phyloP scores from a whole-genome alignment of 2,113 vertebrate species.

The Toxotes jaculatrix region DNA sequence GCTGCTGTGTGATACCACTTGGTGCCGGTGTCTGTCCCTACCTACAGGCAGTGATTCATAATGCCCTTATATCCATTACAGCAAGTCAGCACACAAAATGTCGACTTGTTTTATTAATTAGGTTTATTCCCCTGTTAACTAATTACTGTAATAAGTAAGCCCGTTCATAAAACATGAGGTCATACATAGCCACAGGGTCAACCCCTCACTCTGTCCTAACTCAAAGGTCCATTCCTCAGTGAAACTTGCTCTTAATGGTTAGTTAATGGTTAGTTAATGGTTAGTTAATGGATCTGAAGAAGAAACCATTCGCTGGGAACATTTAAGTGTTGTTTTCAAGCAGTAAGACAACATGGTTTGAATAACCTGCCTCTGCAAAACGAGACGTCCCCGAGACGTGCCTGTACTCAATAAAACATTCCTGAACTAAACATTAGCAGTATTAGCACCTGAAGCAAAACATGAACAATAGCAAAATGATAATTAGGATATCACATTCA shows the following conservation, averaged over 20 bases:
- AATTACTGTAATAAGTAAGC: background rate
- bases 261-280: too few relatives aligned
- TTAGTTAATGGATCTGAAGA: background rate
- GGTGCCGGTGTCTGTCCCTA: background rate
- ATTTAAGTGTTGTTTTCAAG: background rate
- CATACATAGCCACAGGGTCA: background rate
- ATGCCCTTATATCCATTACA: background rate
- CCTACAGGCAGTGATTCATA: background rate
- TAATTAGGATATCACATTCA: background rate
- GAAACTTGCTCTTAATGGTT: background rate
- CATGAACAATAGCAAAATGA: background rate
- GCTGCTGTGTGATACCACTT: background rate
- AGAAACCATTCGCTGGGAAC: background rate
- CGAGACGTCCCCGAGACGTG: background rate
- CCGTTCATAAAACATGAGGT: background rate
- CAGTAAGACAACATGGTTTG: background rate
- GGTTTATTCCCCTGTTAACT: background rate
- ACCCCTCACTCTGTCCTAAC: too few relatives aligned
- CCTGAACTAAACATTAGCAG: background rate
- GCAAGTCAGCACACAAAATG: background rate
- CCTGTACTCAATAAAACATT: too few relatives aligned
- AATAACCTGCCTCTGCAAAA: background rate
- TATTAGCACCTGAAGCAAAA: background rate
- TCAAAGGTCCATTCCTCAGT: background rate
- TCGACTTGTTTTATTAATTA: background rate